Percentiles rank a stretch among this genome's conserved stretches.
phyloP scores from a whole-genome alignment of 2,797 vertebrate genomes.

The Hydrolagus colliei region DNA sequence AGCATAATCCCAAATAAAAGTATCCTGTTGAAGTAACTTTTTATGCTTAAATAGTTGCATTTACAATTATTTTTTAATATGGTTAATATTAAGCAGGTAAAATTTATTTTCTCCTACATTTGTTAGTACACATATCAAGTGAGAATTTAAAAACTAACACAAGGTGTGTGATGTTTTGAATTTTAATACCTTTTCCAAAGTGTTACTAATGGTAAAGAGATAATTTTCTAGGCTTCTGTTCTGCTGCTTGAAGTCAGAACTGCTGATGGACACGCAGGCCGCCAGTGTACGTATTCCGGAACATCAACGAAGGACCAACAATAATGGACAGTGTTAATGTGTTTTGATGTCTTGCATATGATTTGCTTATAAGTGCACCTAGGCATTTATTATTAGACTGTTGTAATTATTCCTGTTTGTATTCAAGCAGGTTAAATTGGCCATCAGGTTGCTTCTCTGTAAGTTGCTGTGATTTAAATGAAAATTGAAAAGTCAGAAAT shows the following conservation, averaged over 20 bases:
- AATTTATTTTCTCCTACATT: constrained; percentile 30
- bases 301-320: constrained; percentile 97
- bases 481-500: constrained; percentile 46
- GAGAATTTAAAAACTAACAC: constrained; percentile 72
- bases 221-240: constrained; percentile 99
- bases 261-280: constrained; percentile 99
- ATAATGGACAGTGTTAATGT: constrained; percentile 96
- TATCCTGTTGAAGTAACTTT: constrained; percentile 32
- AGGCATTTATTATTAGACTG: constrained; percentile 69
- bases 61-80: constrained; percentile 34
- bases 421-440: constrained; percentile 77
- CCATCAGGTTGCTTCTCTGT: constrained; percentile 71
- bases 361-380: constrained; percentile 73
- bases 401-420: constrained; percentile 66
- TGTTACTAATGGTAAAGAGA: constrained; percentile 99
- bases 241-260: constrained; percentile 99
- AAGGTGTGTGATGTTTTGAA: constrained; percentile 98
- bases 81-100: constrained; percentile 32
- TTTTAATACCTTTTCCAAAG: constrained; percentile 99
- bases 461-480: constrained; percentile 44
- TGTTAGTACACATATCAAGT: constrained; percentile 42
- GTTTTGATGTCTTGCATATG: constrained; percentile 74
- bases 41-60: constrained; percentile 50
- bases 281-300: constrained; percentile 99
- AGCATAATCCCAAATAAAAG: constrained; percentile 53